Evolutionary conservation across 2,113 vertebrate species (phyloP).

Genomic region (Labeo catla): DNA sequence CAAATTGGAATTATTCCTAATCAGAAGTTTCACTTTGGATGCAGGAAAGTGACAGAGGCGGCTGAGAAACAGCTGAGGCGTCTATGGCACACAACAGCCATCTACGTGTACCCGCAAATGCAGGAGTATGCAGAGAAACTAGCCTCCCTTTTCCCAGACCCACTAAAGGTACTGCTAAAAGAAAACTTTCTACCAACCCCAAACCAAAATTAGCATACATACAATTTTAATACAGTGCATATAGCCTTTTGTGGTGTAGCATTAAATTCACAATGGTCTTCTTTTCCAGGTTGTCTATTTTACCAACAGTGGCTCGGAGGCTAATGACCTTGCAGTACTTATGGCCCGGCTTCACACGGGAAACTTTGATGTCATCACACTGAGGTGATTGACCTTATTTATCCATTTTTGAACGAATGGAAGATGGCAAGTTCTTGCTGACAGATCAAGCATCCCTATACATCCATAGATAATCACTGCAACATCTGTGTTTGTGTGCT

Average conservation of each 20-base stretch:
- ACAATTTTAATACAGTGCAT: not conserved
- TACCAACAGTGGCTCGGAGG: slow-evolving; percentile 93
- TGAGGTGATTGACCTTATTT: slow-evolving; percentile 80
- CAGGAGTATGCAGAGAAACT: slow-evolving; percentile 90
- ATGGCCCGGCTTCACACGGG: slow-evolving; percentile 88
- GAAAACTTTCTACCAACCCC: too few species aligned
- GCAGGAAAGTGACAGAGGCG: slow-evolving; percentile 83
- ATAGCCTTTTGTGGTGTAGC: not conserved
- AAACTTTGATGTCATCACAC: slow-evolving; percentile 84
- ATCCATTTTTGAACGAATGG: not conserved
- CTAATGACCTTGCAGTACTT: slow-evolving; percentile 91
- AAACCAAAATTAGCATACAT: not conserved
- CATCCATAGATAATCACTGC: not conserved
- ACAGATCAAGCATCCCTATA: not conserved
- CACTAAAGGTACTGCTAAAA: slow-evolving; percentile 84
- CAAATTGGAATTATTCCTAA: not conserved
- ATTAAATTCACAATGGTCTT: not conserved
- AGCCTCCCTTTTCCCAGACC: slow-evolving; percentile 82
- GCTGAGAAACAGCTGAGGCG: slow-evolving; percentile 82
- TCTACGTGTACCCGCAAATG: slow-evolving; percentile 83
- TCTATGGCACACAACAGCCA: slow-evolving; percentile 86
- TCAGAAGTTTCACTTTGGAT: not conserved
- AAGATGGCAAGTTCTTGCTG: not conserved
- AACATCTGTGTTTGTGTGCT: slow-evolving; percentile 46
- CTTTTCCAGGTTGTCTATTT: slow-evolving; percentile 85